Base-by-base conservation (phyloP, 2,797 vertebrate genomes). In the Falco peregrinus region DNA sequence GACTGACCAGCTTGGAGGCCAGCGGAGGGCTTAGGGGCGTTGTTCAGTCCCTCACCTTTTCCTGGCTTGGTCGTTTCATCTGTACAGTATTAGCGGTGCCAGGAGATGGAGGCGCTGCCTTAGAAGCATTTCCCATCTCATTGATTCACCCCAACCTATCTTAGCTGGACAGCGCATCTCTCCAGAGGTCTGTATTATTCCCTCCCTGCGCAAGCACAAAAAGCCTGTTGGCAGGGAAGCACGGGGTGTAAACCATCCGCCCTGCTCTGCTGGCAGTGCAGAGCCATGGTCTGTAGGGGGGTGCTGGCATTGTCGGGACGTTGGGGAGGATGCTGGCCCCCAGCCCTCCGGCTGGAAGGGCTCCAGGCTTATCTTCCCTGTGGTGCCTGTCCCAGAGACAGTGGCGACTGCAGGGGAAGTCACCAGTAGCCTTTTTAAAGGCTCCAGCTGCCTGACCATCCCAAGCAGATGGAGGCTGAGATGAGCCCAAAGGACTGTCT, bases 361-460 rank as follows among this genome's bases (percentile, higher is more conserved):
- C 61, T 90, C 31, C 43, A 35, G 47, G n/a, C 87, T 93, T 87
- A 33, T 92, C 71, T 80, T 89, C 50, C 18, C 20, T 0, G 0
- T 51, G 10, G 19, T 92, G 67, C 47, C 67, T 84, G 37, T 84
- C 77, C 74, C 51, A 87, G 77, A 73, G 39, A 65, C 29, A 56
- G 48, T 39, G 47, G 43, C 0, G 0, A 59, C 41, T 78, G 74
- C 14, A 59, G 56, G 43, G 45, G 25, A 89, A 79, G 35, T 63
- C 59, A 63, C 31, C 41, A 22, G 60, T 84, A 75, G 41, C 43
- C 74, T 90, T 94, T 93, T 59, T 76, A 82, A 73, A 93, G 31
- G 67, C 80, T 90, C 35, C 92, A 93, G 75, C 84, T 89, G 92
- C 69, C 84, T 95, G 91, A 69, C 84, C 89, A 79, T 89, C 53